These are phyloP conservation scores for Gisinianus flammeolus DNA, from an alignment of 2,888 invertebrate genomes.

Conservation along the genomic window DNA sequence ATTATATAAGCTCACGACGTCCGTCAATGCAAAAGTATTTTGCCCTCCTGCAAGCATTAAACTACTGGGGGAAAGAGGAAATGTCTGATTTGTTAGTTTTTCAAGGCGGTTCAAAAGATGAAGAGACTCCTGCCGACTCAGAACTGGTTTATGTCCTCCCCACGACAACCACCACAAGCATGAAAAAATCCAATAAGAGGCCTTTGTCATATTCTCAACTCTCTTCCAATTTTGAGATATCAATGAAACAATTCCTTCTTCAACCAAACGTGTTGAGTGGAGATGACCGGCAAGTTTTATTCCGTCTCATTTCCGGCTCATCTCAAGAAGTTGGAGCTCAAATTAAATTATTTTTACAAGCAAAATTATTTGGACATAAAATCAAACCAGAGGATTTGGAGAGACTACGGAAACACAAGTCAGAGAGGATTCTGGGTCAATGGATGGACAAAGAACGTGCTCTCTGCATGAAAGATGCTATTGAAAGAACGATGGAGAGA, in stretches of 20 bases:
- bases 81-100: constrained; percentile 55
- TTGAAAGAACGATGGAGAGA: constrained; percentile 53
- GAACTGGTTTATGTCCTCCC: constrained; percentile 52
- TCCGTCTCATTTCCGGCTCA: constrained; percentile 45
- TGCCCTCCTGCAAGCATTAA: constrained; percentile 56
- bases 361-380: constrained; percentile 54
- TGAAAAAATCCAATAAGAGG: constrained; percentile 25
- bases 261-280: constrained; percentile 48
- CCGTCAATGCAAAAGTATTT: constrained; percentile 53
- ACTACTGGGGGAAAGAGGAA: constrained; percentile 55
- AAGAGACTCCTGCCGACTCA: constrained; percentile 34
- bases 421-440: constrained; percentile 51
- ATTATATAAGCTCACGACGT: constrained; percentile 47
- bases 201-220: constrained; percentile 39
- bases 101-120: constrained; percentile 40
- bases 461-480: constrained; percentile 58
- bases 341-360: constrained; percentile 54
- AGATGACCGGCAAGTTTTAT: constrained; percentile 53
- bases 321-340: constrained; percentile 54
- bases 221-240: constrained; percentile 52
- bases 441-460: constrained; percentile 58
- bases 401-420: constrained; percentile 48
- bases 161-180: constrained; percentile 10
- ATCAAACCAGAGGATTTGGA: constrained; percentile 52
- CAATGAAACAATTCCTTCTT: constrained; percentile 54